These are phyloP conservation scores for Lingula anatina DNA, from an alignment of 2,888 invertebrate genomes.

Conservation along the genomic window DNA sequence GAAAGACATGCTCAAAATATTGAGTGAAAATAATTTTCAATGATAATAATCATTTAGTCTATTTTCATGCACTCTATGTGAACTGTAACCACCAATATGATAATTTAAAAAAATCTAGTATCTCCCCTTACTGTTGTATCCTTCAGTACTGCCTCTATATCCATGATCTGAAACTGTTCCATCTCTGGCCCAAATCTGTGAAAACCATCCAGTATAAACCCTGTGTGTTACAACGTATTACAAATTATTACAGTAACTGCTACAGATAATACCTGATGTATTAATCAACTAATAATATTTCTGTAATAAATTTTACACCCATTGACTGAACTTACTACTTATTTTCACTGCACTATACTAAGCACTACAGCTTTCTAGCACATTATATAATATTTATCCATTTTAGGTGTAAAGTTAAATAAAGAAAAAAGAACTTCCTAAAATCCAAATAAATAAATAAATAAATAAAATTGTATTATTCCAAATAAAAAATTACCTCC, in stretches of 20 bases:
- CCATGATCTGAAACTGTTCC: slow-evolving; percentile 56
- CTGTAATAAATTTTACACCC: no score
- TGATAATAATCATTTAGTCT: no score
- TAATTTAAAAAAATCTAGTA: not conserved
- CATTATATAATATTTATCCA: no score
- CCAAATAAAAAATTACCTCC: not conserved
- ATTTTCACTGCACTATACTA: no score
- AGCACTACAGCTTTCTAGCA: no score
- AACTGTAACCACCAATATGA: not conserved
- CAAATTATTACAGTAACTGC: not conserved
- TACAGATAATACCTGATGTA: not conserved
- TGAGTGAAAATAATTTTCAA: no score
- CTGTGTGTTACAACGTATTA: slow-evolving; percentile 45
- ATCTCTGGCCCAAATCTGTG: slow-evolving; percentile 67
- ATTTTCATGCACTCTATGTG: not conserved
- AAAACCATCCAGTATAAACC: slow-evolving; percentile 77
- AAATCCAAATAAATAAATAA: not conserved
- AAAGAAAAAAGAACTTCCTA: slow-evolving; percentile 1
- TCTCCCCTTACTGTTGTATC: slow-evolving; percentile 64
- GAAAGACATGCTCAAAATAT: no score
- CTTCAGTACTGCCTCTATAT: slow-evolving; percentile 61
- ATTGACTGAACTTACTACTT: no score
- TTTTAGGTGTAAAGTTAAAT: no score
- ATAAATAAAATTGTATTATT: not conserved
- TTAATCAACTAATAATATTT: no score